Percentiles rank a stretch among this genome's conserved stretches.
Evolutionary conservation across 2,113 vertebrate species (phyloP).

Genomic region (Perognathus longimembris): DNA sequence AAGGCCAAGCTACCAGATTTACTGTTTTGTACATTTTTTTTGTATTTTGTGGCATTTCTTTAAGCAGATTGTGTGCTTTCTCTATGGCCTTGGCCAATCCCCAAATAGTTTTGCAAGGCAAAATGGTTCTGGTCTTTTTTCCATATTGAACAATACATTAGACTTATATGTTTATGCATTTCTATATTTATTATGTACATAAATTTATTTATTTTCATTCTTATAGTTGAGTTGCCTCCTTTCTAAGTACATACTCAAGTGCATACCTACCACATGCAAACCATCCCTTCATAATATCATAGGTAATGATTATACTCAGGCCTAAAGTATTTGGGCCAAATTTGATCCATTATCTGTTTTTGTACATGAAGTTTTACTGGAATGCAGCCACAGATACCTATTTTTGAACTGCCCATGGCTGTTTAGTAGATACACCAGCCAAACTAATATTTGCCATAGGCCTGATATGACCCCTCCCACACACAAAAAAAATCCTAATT

Average conservation of each 20-base stretch:
- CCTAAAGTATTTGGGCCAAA: background rate
- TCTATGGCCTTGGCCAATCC: background rate
- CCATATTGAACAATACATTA: background rate
- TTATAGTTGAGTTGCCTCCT: background rate
- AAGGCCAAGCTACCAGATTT: background rate
- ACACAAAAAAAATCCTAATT: constrained; percentile 21
- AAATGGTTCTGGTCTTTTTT: background rate
- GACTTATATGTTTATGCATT: too few relatives aligned
- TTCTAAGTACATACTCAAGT: background rate
- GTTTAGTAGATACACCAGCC: background rate
- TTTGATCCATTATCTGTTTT: background rate
- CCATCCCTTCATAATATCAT: background rate
- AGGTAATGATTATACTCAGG: background rate
- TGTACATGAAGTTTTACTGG: constrained; percentile 60
- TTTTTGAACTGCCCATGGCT: background rate
- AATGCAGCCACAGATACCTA: background rate
- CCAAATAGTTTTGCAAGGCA: background rate
- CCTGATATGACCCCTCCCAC: background rate
- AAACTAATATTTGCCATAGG: background rate
- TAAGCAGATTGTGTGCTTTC: background rate
- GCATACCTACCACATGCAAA: background rate
- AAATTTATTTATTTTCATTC: background rate
- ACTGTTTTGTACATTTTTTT: background rate
- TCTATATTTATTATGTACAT: too few relatives aligned
- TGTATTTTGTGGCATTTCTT: background rate